Percentiles rank a stretch among this genome's conserved stretches.
Conservation (phyloP, 1,140 invertebrate species). For the Microplitis mediator region DNA sequence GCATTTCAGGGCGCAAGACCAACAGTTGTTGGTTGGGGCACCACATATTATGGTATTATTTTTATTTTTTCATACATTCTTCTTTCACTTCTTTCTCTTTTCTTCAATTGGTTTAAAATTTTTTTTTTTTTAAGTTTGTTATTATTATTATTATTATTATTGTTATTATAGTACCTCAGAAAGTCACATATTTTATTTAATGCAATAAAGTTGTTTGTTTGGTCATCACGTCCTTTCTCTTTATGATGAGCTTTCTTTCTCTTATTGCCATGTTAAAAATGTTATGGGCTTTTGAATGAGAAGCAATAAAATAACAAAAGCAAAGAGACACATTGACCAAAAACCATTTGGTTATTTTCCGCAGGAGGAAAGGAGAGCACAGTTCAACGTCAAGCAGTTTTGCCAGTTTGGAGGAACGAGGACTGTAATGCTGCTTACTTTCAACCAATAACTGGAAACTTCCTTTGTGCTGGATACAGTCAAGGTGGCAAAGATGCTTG, state of each 20-base stretch:
- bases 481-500: conserved; percentile 92
- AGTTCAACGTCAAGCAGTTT: conserved; percentile 78
- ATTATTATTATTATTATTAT: neutral
- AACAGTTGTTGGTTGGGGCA: conserved; percentile 92
- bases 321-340: neutral
- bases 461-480: conserved; percentile 88
- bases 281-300: neutral
- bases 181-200: neutral
- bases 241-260: neutral
- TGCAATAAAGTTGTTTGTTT: conserved; percentile 7
- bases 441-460: conserved; percentile 89
- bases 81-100: neutral
- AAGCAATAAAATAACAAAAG: no score
- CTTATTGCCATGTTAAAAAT: neutral
- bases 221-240: conserved; percentile 6
- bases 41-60: conserved; percentile 75
- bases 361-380: conserved; percentile 82
- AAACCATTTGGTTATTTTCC: conserved; percentile 23
- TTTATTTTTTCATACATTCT: conserved; percentile 1
- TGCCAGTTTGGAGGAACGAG: conserved; percentile 90
- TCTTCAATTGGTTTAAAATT: neutral
- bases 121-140: neutral
- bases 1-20: conserved; percentile 75
- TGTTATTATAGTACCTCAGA: neutral
- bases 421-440: conserved; percentile 90